Evolutionary conservation across 2,797 vertebrate genomes (phyloP), one percentile per base, ranked within the genome.

Genomic region (Acipenser ruthenus): DNA sequence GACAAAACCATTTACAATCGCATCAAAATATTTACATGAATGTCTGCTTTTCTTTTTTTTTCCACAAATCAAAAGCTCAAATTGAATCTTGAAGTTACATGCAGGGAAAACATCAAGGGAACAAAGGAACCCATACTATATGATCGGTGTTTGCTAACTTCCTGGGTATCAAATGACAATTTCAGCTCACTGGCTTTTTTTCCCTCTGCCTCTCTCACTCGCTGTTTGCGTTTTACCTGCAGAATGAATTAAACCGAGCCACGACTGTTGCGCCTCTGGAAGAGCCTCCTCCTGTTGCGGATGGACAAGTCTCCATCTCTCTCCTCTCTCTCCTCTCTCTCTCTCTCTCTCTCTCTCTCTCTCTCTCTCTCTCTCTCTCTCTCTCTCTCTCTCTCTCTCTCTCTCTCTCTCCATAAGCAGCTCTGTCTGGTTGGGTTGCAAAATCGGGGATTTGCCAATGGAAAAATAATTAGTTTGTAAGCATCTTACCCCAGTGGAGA

Each of bases 121-220:
- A 91, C 89, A 91, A 91, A 91, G 88, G 87, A 86, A 87, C 86
- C 86, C 84, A 84, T 85, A 81, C 83, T 5, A n/a, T 55, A 55
- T 9, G 52, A 55, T 55, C 23, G 52, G 79, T 78, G 79, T 77
- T 84, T 72, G 78, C 82, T 75, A 84, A 91, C 89, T 92, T 92
- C 90, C 90, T 91, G 89, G 85, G 88, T 90, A 91, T 92, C 89
- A 84, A 72, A 84, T 92, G 87, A 88, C 89, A 89, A 70, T 74
- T 83, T 77, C 74, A 81, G 80, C 79, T 62, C 23, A 50, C 55
- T 58, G 62, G 63, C 73, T 67, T 47, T 67, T 67, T 68, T 67
- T 64, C 69, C 50, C 64, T 67, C 64, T 69, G 58, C 49, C 61
- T 62, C 64, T 69, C 75, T 71, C 51, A 68, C 63, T 67, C 65